Evolutionary conservation across 2,888 invertebrate genomes (phyloP), one percentile per base, ranked within the genome.

Genomic region (Zonitis immaculata): DNA sequence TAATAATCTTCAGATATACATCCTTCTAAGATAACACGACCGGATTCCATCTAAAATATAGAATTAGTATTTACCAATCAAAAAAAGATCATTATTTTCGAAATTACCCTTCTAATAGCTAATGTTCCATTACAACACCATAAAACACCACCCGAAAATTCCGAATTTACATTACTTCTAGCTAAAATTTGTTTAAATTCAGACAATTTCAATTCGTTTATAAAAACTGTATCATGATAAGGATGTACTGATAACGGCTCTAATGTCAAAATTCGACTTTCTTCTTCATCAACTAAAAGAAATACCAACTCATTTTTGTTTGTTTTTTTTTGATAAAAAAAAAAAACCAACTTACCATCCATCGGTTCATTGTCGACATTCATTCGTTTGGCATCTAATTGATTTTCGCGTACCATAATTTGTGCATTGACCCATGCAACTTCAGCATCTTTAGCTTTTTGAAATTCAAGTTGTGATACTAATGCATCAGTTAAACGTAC

Each of bases 371-470:
- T 76, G 28, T 73, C 75, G 28, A 73, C 65, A 32, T 75, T 76
- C 52, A 77, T 65, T 22, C 77, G 73, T 63, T 76, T 77, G 1
- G 78, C 77, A 61, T 85, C 83, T 45, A 81, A 77, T 60, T 85
- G 83, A 44, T 84, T 79, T 44, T 84, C 82, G 0, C 84, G 77
- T 12, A 83, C 78, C 9, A 83, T 81, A 52, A 92, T 84, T 62
- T 85, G 80, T 0, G 91, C 94, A 71, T 93, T 88, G 9, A 99
- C 80, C 97, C 97, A 99, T 0, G 97, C 93, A n/a, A 99, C 84
- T 75, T 98, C 97, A 0, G 92, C 88, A 67, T 94, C 93, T 62
- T 88, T 89, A 43, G 88, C 87, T 68, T 86, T 86, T 57, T 91
- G 87, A 79, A 97, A 95, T 58, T 86, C 82, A 52, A 98, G 76